Base-by-base conservation (phyloP, 2,797 vertebrate species). In the Halcyon chelicuti region DNA sequence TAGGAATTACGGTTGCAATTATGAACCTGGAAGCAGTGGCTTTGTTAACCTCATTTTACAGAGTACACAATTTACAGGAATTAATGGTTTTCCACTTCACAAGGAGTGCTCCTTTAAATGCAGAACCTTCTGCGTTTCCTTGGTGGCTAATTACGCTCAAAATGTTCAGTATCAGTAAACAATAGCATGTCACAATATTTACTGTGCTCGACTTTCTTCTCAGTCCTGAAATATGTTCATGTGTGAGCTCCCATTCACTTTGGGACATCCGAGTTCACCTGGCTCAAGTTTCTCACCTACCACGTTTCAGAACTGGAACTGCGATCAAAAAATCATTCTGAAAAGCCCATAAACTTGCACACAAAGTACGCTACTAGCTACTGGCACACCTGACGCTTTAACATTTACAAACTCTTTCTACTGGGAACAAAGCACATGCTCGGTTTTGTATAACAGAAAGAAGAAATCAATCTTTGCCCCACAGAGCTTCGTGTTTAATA, bases 351-450 rank as follows among this genome's bases (percentile, higher is more conserved):
- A 12, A 67, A 81, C 31, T 47, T 35, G 65, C 67, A 73, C 70
- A 54, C 21, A 33, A 71, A 76, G n/a, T 29, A 51, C 33, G 10
- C n/a, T 39, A 76, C 47, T 71, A 52, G 67, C 28, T 85, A 68
- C 71, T 47, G 17, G 29, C 46, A 75, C 62, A 78, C 25, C 58
- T 62, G 31, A 63, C 51, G 39, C 61, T 94, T 90, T 92, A 86
- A 58, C 26, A 71, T 58, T 70, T 77, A 90, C 20, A 63, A 44
- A 79, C 79, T 79, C 42, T 76, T 91, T 70, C 63, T 82, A 89
- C 17, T 47, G 33, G 28, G 18, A 82, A 42, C 37, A n/a, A 55
- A 70, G 29, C 86, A 9, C 46, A 49, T 10, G 33, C 37, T 92
- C 39, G 57, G 25, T 49, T 61, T 21, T 78, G 63, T 54, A 3